Base-by-base conservation (phyloP, 2,888 invertebrate species). In the Stenichneumon culpator region DNA sequence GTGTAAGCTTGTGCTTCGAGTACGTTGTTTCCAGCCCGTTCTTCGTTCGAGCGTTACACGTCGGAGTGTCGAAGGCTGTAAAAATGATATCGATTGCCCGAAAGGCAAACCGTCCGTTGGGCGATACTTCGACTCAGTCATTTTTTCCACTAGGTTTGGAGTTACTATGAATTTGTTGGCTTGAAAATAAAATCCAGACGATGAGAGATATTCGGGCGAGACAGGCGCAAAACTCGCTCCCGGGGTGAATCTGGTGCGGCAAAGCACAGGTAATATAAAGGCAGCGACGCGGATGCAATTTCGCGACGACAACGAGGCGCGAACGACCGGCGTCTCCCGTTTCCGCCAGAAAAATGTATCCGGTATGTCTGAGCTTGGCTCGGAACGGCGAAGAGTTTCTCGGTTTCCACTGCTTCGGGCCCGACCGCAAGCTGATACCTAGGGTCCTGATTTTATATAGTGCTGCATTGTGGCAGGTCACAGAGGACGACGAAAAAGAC, bases 401-500 rank as follows among this genome's bases (percentile, higher is more conserved):
- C 52, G 14, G 73, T 50, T 68, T 50, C 50, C 50, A 79, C 54
- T 68, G 60, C 69, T 73, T 22, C 73, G 63, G 25, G 25, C 50
- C 4, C 14, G 44, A 47, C 44, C 44, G 44, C 44, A 47, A 47
- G 7, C 54, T 65, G 75, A 82, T 63, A 63, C 16, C n/a, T 54
- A 11, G 11, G 60, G 28, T 68, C 25, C 22, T 52, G 54, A 60
- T 39, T 54, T 68, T 25, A 19, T 19, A 36, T 22, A 52, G 25
- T 39, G 67, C 67, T 52, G 22, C 32, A 52, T 77, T 77, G n/a
- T 50, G 50, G 32, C 50, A 74, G 60, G 50, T 50, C 50, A 16
- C 87, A 88, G 84, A 81, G 84, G 86, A 77, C 84, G 88, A 88
- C 82, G 82, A 89, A 89, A 88, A 88, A 87, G 87, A 87, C 89